Evolutionary conservation across 2,888 invertebrate genomes (phyloP).

Genomic region (Eupithecia vulgata): DNA sequence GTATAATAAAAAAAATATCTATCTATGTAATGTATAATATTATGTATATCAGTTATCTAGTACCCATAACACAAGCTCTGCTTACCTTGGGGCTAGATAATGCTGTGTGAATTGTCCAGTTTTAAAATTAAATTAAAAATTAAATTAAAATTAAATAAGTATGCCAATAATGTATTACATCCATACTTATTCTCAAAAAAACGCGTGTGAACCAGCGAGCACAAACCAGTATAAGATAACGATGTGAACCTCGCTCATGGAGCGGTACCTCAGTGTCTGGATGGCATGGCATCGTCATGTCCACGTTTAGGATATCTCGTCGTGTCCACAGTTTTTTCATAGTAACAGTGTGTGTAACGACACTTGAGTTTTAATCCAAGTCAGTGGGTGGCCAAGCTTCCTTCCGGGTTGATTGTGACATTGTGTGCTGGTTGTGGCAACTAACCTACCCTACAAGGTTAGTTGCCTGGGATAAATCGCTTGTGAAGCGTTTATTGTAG

Average conservation of each 20-base stretch:
- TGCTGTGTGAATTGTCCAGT: too few relatives aligned
- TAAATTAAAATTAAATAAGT: too few relatives aligned
- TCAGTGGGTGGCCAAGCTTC: slow-evolving; percentile 1
- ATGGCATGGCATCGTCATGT: neutral
- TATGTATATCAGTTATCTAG: too few relatives aligned
- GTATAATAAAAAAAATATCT: too few relatives aligned
- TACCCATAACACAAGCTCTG: too few relatives aligned
- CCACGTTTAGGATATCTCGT: neutral
- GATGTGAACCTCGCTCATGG: neutral
- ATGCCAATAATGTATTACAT: too few relatives aligned
- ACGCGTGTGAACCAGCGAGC: too few relatives aligned
- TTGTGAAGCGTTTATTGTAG: neutral
- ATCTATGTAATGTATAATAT: too few relatives aligned
- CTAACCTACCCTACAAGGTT: neutral
- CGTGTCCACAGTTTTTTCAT: neutral
- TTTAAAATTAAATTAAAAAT: too few relatives aligned
- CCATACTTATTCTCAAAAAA: too few relatives aligned
- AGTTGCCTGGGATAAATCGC: neutral
- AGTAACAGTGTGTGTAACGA: neutral
- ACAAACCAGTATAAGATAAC: neutral
- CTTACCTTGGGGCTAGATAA: too few relatives aligned
- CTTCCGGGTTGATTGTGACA: neutral
- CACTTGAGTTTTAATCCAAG: slow-evolving; percentile 2
- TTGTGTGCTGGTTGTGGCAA: neutral
- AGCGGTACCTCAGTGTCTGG: neutral